These are phyloP conservation scores for Chloroceryle inda DNA, from an alignment of 2,797 vertebrate genomes.

Conservation along the genomic window DNA sequence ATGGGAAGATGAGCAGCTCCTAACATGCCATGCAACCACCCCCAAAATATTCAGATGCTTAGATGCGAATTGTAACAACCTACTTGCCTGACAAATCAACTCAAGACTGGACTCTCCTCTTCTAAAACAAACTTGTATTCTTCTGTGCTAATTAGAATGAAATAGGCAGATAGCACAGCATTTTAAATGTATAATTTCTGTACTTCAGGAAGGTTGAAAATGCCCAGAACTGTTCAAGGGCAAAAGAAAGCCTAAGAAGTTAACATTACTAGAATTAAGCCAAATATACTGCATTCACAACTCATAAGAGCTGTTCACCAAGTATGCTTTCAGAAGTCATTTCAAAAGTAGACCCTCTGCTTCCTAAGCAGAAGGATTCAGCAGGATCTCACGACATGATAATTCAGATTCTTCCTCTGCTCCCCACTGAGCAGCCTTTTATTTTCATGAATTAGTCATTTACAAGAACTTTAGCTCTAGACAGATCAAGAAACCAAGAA, in stretches of 20 bases:
- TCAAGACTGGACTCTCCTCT: not conserved
- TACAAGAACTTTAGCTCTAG: not conserved
- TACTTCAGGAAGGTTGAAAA: fast-evolving
- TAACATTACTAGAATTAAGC: not conserved
- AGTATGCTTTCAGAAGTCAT: not conserved
- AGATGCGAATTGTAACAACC: not conserved
- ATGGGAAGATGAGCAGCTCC: not conserved
- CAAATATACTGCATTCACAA: not conserved
- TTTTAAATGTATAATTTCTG: not conserved
- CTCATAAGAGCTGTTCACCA: not conserved
- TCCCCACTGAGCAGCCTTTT: not conserved
- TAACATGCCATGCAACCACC: not conserved
- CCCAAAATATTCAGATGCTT: not conserved
- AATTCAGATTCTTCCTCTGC: not conserved
- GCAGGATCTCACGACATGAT: fast-evolving
- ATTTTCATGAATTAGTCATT: not conserved
- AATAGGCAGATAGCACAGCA: not conserved
- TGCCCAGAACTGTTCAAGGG: not conserved
- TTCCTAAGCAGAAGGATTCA: not conserved
- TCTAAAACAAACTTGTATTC: not conserved
- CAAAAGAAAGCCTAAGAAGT: not conserved
- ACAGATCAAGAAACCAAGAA: not conserved
- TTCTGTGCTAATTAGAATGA: not conserved
- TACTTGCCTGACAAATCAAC: not conserved
- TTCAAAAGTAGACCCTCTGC: not conserved